Evolutionary conservation across 2,113 vertebrate species (phyloP), one percentile per base, ranked within the genome.

Genomic region (Ariopsis seemanni): DNA sequence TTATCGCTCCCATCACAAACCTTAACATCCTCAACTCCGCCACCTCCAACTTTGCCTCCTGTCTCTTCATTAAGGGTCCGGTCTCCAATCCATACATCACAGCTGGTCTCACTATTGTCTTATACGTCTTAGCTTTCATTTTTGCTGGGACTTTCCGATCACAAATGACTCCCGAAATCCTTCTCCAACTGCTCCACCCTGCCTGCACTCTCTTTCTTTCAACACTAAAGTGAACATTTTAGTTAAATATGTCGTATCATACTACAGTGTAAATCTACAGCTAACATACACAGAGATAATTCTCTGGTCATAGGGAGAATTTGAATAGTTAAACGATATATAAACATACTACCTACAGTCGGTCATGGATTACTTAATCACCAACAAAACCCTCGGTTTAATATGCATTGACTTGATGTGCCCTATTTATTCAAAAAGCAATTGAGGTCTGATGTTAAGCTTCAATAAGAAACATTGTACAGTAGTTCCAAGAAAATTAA

Each of bases 361-460:
- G 10, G 8, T 14, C 30, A 82, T 4, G 7, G 30, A 18, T 55
- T 15, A 8, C 55, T 18, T 27, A 82, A 75, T 52, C 72, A 52
- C 42, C 20, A 75, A 18, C 4, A 62, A 25, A 42, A 63, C 4
- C 58, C 25, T 55, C 48, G 69, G 30, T 18, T 72, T 42, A 20
- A 10, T 8, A 42, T 72, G 12, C 14, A 72, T 42, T 65, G 69
- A 7, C 30, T 42, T 72, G 69, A 72, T n/a, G n/a, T n/a, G n/a
- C n/a, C n/a, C n/a, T n/a, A 48, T 74, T 74, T 74, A 42, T 77
- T 77, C 10, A 27, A 79, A 79, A 79, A 57, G 52, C 20, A 79
- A 30, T 30, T n/a, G n/a, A 79, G 52, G 2, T 79, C 50, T 17
- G 52, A 48, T 10, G 69, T 1, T 72, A 72, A 9, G 15, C 34